These are phyloP conservation scores for Kradibia gibbosae DNA, from an alignment of 1,140 invertebrate genomes.

Conservation along the genomic window DNA sequence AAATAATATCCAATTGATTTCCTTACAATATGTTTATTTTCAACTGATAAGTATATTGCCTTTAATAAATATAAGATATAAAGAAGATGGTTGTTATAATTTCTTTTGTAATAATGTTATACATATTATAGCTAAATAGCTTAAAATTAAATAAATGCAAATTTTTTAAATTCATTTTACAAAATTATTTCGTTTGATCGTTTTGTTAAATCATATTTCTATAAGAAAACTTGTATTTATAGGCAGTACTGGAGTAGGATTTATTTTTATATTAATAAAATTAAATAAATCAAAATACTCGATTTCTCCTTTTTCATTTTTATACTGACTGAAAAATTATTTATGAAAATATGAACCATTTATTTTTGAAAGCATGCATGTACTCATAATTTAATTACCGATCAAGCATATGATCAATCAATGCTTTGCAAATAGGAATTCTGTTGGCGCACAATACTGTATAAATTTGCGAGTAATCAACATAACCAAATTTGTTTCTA, in stretches of 20 bases:
- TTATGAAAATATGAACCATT: neutral
- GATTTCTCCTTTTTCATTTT: constrained; percentile 77
- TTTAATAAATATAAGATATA: constrained; percentile 9
- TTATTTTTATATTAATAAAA: constrained; percentile 76
- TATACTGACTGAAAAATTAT: constrained; percentile 67
- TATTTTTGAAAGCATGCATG: neutral
- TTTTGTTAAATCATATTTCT: neutral
- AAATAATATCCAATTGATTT: constrained; percentile 72
- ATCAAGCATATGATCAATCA: constrained; percentile 80
- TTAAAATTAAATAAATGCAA: too few relatives aligned
- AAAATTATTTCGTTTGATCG: neutral
- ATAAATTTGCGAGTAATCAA: constrained; percentile 74
- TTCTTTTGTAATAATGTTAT: too few relatives aligned
- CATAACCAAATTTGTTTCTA: constrained; percentile 72
- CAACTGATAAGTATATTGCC: neutral
- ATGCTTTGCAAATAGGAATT: constrained; percentile 78
- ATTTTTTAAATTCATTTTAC: too few relatives aligned
- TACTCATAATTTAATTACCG: constrained; percentile 72
- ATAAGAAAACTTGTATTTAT: constrained; percentile 64
- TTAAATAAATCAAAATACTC: constrained; percentile 75
- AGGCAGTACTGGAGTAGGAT: constrained; percentile 72
- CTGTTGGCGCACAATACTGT: constrained; percentile 77
- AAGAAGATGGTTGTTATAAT: too few relatives aligned
- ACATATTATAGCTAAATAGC: too few relatives aligned
- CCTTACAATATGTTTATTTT: constrained; percentile 49